A percentile compares a stretch with the other conserved stretches of the same genome.
phyloP scores from a whole-genome alignment of 2,797 vertebrate species.

The Oreonectes daqikongensis region DNA sequence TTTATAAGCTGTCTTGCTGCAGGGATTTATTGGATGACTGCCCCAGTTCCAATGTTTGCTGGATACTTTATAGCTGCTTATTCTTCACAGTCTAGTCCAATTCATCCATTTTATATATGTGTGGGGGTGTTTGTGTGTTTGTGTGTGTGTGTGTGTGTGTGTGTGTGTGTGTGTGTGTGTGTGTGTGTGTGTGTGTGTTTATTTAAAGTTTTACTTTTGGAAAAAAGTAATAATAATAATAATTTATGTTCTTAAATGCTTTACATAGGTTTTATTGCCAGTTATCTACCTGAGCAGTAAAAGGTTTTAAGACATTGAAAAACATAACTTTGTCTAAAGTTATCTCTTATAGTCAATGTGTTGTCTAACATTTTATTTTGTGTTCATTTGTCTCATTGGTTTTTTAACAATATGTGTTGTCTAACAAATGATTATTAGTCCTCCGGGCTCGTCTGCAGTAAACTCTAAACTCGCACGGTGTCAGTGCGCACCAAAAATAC shows the following conservation, averaged over 20 bases:
- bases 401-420: too few species aligned
- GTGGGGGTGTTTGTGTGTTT: too few species aligned
- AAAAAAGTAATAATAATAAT: background rate
- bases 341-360: background rate
- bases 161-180: background rate
- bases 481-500: slow-evolving; percentile 52
- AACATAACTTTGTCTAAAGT: background rate
- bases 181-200: background rate
- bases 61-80: background rate
- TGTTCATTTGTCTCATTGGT: too few species aligned
- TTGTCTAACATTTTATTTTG: background rate
- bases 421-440: too few species aligned
- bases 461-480: slow-evolving; percentile 46
- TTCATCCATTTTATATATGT: too few species aligned
- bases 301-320: background rate
- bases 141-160: background rate
- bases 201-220: background rate
- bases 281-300: background rate
- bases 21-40: background rate
- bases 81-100: background rate
- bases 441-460: slow-evolving; percentile 12
- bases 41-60: background rate
- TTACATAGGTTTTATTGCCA: background rate
- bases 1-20: background rate
- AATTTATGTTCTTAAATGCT: background rate